A percentile compares a stretch with the other conserved stretches of the same genome.
phyloP scores from a whole-genome alignment of 2,888 invertebrate species.

The Xanthia icteritia region DNA sequence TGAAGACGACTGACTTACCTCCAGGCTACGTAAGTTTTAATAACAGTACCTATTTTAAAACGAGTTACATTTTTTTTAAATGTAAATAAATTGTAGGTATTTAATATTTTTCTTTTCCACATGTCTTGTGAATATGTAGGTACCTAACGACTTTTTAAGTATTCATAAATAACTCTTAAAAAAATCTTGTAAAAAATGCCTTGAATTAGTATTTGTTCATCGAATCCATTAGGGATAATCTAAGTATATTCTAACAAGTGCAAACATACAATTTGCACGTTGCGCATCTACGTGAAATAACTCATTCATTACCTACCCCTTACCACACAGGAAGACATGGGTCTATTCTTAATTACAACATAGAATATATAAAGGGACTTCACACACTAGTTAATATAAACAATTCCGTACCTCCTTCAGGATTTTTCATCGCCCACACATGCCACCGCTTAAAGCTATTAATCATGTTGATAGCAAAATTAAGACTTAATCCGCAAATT shows the following conservation, averaged over 20 bases:
- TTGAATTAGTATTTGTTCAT: neutral
- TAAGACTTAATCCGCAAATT: conserved; percentile 85
- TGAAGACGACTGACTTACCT: conserved; percentile 39
- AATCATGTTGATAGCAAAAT: conserved; percentile 82
- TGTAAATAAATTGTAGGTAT: neutral
- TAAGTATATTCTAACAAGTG: conserved; percentile 13
- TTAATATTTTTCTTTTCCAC: neutral
- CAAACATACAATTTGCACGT: conserved; percentile 30
- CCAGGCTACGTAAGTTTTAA: conserved; percentile 13
- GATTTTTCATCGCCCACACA: conserved; percentile 61
- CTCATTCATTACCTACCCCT: conserved; percentile 50
- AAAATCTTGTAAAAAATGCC: neutral
- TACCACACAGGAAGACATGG: conserved; percentile 42
- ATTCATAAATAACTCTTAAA: neutral
- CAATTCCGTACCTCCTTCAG: conserved; percentile 43
- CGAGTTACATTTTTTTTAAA: neutral
- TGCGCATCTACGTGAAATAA: conserved; percentile 30
- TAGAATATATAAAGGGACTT: conserved; percentile 28
- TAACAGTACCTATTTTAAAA: neutral
- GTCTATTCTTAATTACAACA: conserved; percentile 46
- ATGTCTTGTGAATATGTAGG: neutral
- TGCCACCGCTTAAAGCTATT: conserved; percentile 73
- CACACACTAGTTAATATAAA: conserved; percentile 32
- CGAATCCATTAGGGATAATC: neutral
- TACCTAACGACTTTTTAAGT: neutral